Conservation (phyloP, 2,888 invertebrate species). For the Tetranychus truncatus region DNA sequence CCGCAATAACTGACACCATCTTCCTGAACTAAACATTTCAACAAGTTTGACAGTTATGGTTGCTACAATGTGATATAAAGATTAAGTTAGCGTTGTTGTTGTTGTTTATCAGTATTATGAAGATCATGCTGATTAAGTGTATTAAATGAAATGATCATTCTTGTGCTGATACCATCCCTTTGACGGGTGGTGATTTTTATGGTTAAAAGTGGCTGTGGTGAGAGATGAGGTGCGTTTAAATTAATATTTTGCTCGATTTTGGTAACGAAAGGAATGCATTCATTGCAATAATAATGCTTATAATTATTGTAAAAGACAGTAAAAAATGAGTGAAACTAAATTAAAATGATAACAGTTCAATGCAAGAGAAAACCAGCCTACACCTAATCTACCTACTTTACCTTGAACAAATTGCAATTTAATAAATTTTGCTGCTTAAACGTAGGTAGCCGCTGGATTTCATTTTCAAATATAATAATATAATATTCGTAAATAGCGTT, state of each 20-base stretch:
- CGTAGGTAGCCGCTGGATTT: not conserved
- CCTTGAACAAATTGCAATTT: not conserved
- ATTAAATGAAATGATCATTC: too few species aligned
- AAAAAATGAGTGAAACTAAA: not conserved
- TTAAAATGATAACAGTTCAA: not conserved
- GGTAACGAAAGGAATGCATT: too few species aligned
- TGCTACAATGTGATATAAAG: too few species aligned
- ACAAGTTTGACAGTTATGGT: slow-evolving; percentile 1
- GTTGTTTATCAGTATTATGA: not conserved
- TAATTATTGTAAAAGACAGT: not conserved
- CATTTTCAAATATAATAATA: too few species aligned
- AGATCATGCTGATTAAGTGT: too few species aligned
- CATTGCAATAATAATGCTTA: not conserved
- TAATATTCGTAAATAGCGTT: too few species aligned
- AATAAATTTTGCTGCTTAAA: not conserved
- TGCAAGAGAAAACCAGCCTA: not conserved
- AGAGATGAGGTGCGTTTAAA: too few species aligned
- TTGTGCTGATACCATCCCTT: too few species aligned
- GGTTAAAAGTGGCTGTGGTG: too few species aligned
- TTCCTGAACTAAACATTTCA: not conserved
- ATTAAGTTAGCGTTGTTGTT: too few species aligned
- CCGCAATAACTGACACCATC: not conserved
- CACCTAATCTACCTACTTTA: not conserved
- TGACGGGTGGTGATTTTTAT: too few species aligned
- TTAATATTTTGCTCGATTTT: too few species aligned